Evolutionary conservation across 2,113 vertebrate genomes (phyloP).

Genomic region (Clupea harengus): DNA sequence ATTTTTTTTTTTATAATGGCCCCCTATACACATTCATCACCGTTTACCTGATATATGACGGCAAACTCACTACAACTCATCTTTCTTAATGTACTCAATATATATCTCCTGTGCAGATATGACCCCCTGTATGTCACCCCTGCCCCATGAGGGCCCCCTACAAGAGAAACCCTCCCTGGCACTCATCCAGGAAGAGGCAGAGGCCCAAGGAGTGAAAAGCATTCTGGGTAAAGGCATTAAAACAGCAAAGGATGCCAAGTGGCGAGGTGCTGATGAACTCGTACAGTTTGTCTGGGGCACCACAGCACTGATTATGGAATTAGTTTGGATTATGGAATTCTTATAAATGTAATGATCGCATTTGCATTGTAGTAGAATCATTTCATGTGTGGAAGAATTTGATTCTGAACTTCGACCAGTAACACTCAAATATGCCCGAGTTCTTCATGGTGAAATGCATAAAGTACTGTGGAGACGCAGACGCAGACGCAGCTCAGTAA

Average conservation of each 20-base stretch:
- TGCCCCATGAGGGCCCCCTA: slow-evolving; percentile 80
- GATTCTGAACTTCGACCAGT: not conserved
- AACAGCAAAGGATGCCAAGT: not conserved
- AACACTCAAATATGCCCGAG: not conserved
- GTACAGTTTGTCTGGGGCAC: not conserved
- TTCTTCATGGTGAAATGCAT: not conserved
- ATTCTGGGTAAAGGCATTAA: slow-evolving; percentile 73
- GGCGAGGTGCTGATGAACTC: not conserved
- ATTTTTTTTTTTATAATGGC: no score
- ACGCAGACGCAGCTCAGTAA: not conserved
- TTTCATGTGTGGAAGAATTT: not conserved
- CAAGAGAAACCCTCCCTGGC: slow-evolving; percentile 82
- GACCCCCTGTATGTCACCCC: slow-evolving; percentile 88
- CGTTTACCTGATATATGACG: not conserved
- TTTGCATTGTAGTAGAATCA: not conserved
- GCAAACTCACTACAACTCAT: not conserved
- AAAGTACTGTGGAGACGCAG: not conserved
- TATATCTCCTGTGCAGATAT: slow-evolving; percentile 71
- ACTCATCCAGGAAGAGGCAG: slow-evolving; percentile 85
- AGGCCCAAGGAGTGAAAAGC: slow-evolving; percentile 74
- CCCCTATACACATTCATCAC: not conserved
- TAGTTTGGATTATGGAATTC: not conserved
- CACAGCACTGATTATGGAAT: not conserved
- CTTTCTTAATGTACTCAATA: not conserved
- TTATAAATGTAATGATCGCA: not conserved